Base-by-base conservation (phyloP, 2,797 vertebrate genomes). In the Spatula clypeata region DNA sequence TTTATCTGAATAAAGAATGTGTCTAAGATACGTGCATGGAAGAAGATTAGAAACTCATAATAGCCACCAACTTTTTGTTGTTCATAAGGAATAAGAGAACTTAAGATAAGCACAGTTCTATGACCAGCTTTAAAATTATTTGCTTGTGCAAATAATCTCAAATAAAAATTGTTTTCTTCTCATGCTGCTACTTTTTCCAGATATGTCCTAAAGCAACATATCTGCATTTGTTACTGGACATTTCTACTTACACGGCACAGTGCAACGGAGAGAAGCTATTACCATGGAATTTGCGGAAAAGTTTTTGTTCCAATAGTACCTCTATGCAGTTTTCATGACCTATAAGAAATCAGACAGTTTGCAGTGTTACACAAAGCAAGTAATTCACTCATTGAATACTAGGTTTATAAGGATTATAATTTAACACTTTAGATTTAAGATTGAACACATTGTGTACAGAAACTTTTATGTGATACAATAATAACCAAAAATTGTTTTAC, bases 241-340 rank as follows among this genome's bases (percentile, higher is more conserved):
- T 87, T 66, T 91, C 75, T 95, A 99, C 99, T 98, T 98, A 99
- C 99, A 99, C 98, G 0, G 99, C 99, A 97, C 99, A 99, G 98
- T 99, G 99, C 97, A 99, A 98, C 7, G 99, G 99, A 40, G 99
- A 99, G 98, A 99, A 99, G 65, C 98, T 98, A 94, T 99, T 99
- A 86, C 99, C 99, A 16, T 98, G 98, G 73, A 99, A 99, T 54
- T 98, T 98, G 32, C 98, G 99, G 90, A 99, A 99, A 79, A 98
- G 98, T 93, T 99, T 99, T 97, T 99, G 99, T 97, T 99, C 99
- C 97, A 99, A 96, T 81, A 99, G 98, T 70, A 99, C 99, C 98
- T 99, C 99, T 77, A 99, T 99, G 97, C 99, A 99, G 80, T 98
- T 99, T 95, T 99, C 99, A 73, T 99, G 99, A 97, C 99, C 99